These are phyloP conservation scores for Dermochelys coriacea DNA, from an alignment of 2,797 vertebrate genomes.

Conservation along the genomic window DNA sequence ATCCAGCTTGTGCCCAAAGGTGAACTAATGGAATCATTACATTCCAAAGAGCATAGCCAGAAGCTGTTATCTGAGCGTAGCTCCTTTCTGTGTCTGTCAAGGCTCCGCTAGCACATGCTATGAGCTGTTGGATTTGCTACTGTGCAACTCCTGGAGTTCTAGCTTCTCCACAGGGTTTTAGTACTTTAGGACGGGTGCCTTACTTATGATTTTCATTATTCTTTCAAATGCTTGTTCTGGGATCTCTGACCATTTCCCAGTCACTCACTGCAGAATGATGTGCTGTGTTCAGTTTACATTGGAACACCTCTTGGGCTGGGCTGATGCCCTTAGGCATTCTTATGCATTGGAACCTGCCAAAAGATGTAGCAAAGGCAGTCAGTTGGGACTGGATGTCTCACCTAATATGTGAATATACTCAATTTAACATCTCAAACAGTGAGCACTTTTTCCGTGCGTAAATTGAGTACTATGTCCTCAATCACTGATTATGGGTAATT, in stretches of 20 bases:
- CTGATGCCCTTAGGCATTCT: background rate
- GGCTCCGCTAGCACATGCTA: background rate
- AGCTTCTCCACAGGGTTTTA: background rate
- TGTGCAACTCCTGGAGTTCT: fast-evolving
- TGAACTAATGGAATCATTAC: background rate
- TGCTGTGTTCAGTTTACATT: background rate
- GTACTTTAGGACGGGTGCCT: background rate
- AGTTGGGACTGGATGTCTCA: background rate
- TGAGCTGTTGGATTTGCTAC: background rate
- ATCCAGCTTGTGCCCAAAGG: background rate
- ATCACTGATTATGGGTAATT: background rate
- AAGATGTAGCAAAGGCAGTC: background rate
- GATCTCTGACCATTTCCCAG: background rate
- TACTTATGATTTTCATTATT: background rate
- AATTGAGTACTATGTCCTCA: background rate
- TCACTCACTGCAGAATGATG: background rate
- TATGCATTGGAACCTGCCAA: background rate
- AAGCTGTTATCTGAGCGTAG: background rate
- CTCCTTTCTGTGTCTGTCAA: background rate
- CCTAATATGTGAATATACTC: background rate
- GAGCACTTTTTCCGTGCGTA: background rate
- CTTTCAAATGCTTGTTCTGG: background rate
- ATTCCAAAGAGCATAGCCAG: background rate
- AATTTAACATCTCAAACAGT: background rate
- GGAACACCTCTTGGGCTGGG: background rate